Percentiles rank a stretch among this genome's conserved stretches.
phyloP scores from a whole-genome alignment of 1,140 invertebrate genomes.

The Bombus waltoni region DNA sequence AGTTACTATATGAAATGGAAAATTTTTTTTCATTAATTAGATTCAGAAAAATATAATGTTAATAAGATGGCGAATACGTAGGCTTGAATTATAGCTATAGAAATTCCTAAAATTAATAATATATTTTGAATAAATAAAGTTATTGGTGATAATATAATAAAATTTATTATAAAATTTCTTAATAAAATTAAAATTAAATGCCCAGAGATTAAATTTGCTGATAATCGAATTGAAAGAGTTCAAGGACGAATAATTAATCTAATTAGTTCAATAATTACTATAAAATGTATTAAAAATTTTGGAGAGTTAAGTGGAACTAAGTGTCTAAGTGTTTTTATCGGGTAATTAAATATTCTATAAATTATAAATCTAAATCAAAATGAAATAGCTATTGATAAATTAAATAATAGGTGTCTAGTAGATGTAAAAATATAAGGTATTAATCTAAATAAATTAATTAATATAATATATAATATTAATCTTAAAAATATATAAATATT shows the following conservation, averaged over 20 bases:
- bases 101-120: slow-evolving; percentile 86
- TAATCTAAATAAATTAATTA: slow-evolving; percentile 82
- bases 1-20: not conserved
- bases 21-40: not conserved
- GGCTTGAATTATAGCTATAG: not conserved
- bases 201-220: slow-evolving; percentile 88
- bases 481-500: too few species aligned
- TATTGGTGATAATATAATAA: slow-evolving; percentile 14
- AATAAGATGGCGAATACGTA: not conserved
- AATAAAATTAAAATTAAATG: slow-evolving; percentile 84
- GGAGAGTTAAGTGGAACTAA: slow-evolving; percentile 85
- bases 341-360: slow-evolving; percentile 83
- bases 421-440: slow-evolving; percentile 87
- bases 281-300: slow-evolving; percentile 85
- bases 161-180: too few species aligned
- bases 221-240: slow-evolving; percentile 86
- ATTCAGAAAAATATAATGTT: not conserved
- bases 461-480: slow-evolving; percentile 72
- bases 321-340: slow-evolving; percentile 84
- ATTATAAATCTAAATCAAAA: slow-evolving; percentile 86
- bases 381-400: slow-evolving; percentile 83
- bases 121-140: slow-evolving; percentile 73
- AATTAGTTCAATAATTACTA: slow-evolving; percentile 86
- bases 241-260: slow-evolving; percentile 85
- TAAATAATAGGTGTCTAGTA: slow-evolving; percentile 84